Conservation (phyloP, 2,113 vertebrate species). For the Alligator mississippiensis region DNA sequence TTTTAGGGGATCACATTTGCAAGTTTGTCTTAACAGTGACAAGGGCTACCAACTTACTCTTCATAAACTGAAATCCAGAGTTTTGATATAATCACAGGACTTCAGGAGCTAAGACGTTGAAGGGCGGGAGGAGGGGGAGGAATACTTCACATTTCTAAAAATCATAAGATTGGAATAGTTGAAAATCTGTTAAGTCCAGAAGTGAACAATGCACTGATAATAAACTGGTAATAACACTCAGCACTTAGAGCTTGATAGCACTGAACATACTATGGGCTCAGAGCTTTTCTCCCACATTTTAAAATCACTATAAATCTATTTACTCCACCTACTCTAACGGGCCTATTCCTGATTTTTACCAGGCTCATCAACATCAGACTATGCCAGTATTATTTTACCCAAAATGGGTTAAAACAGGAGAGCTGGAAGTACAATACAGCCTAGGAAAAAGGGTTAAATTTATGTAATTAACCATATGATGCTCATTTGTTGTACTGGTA, state of each 20-base stretch:
- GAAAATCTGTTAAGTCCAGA: background rate
- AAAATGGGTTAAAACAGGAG: background rate
- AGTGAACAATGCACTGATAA: background rate
- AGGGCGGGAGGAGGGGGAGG: background rate
- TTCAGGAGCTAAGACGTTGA: background rate
- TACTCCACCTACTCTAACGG: background rate
- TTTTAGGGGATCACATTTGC: conserved; percentile 7
- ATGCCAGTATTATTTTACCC: conserved; percentile 30
- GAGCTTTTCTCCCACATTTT: background rate
- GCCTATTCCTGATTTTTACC: background rate
- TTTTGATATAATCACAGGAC: conserved; percentile 45
- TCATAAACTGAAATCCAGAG: conserved; percentile 49
- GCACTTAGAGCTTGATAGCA: background rate
- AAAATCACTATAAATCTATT: background rate
- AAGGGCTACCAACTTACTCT: conserved; percentile 63
- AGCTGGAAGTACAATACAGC: background rate
- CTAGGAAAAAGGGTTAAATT: background rate
- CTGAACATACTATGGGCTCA: background rate
- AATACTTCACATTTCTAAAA: background rate
- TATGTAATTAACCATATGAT: background rate
- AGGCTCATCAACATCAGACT: conserved; percentile 4
- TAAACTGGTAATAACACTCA: background rate
- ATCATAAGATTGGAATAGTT: background rate
- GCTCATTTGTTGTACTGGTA: background rate
- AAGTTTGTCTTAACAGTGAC: conserved; percentile 65